phyloP scores from a whole-genome alignment of 1,140 invertebrate genomes.

The Drosophila busckii region DNA sequence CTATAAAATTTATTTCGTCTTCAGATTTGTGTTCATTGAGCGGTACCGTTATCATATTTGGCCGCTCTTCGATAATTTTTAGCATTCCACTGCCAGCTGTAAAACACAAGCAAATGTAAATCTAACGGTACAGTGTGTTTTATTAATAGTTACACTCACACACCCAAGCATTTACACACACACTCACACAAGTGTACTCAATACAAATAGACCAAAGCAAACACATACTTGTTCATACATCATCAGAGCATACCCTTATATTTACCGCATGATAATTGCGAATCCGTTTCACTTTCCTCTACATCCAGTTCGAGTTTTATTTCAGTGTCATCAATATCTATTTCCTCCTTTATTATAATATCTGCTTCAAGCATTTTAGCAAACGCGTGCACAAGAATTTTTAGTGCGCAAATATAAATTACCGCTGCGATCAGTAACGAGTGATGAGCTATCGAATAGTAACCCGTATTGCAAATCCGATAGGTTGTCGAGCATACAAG shows the following conservation, averaged over 20 bases:
- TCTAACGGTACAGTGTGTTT: conserved; percentile 28
- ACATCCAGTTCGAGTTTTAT: conserved; percentile 47
- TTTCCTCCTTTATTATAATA: conserved; percentile 21
- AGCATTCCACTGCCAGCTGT: conserved; percentile 14
- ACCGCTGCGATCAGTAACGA: conserved; percentile 55
- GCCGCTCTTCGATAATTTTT: conserved; percentile 41
- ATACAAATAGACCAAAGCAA: conserved; percentile 3
- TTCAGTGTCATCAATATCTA: conserved; percentile 44
- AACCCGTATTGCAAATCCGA: background rate
- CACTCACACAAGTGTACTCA: conserved; percentile 10
- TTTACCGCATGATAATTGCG: conserved; percentile 39
- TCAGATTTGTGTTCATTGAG: conserved; percentile 36
- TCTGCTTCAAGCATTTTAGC: conserved; percentile 27
- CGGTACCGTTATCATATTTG: conserved; percentile 44
- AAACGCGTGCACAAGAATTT: conserved; percentile 15
- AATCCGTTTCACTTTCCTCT: background rate
- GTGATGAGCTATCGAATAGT: conserved; percentile 10
- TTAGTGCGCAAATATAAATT: conserved; percentile 45
- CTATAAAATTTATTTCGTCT: conserved; percentile 45
- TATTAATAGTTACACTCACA: conserved; percentile 17
- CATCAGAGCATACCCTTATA: background rate
- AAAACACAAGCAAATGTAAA: background rate
- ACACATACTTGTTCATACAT: background rate
- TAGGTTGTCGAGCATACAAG: background rate
- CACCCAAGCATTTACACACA: conserved; percentile 6